Evolutionary conservation across 2,797 vertebrate genomes (phyloP).

Genomic region (Poecile montanus): DNA sequence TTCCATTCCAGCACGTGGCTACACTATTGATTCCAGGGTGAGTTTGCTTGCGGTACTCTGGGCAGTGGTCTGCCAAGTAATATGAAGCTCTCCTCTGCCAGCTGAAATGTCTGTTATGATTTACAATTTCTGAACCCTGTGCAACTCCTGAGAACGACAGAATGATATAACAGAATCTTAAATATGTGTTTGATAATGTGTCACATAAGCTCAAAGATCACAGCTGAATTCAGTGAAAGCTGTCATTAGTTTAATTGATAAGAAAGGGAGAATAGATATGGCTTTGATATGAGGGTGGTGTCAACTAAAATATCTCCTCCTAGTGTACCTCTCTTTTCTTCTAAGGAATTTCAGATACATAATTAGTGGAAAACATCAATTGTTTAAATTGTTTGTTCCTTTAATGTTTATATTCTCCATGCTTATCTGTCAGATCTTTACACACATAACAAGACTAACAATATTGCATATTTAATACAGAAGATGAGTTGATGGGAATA

Average conservation of each 20-base stretch:
- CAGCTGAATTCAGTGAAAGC: not conserved
- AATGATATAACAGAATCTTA: not conserved
- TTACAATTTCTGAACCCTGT: not conserved
- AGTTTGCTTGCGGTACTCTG: not conserved
- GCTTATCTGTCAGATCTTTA: not conserved
- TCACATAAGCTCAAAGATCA: not conserved
- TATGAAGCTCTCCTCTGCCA: not conserved
- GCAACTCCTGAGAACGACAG: not conserved
- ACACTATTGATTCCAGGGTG: not conserved
- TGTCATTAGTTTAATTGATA: not conserved
- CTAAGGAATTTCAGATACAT: not conserved
- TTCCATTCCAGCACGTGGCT: not conserved
- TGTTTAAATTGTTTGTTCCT: not conserved
- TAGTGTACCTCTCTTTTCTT: not conserved
- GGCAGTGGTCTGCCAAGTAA: not conserved
- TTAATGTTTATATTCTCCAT: not conserved
- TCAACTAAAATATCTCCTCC: not conserved
- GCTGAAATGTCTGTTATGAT: not conserved
- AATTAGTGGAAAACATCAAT: not conserved
- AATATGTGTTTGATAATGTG: not conserved
- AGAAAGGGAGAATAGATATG: not conserved
- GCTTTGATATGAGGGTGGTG: not conserved
- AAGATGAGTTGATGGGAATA: not conserved
- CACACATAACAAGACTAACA: not conserved
- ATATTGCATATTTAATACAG: not conserved